Conservation (phyloP, 2,797 vertebrate genomes). For the Pseudochirops corinnae region DNA sequence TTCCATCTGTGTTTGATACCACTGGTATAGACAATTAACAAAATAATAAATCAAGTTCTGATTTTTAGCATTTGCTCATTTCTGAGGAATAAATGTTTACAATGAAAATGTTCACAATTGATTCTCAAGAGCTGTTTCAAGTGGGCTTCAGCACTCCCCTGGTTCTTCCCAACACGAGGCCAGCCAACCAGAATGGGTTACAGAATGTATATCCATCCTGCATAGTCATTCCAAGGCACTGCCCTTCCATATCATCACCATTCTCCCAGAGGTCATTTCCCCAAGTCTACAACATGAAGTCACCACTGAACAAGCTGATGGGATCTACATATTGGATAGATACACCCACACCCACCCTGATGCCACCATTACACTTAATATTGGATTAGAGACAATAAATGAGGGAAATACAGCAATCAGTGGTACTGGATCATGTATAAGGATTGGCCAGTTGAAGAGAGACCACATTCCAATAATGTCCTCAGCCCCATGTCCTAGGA, state of each 20-base stretch:
- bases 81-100: background rate
- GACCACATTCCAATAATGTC: background rate
- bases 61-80: background rate
- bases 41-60: background rate
- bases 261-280: background rate
- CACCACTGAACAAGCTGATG: background rate
- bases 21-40: background rate
- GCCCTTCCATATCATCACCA: background rate
- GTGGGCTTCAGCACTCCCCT: background rate
- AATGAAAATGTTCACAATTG: background rate
- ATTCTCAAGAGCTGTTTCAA: background rate
- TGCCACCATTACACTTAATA: background rate
- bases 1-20: background rate
- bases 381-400: background rate
- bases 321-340: background rate
- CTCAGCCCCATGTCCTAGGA: background rate
- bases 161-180: background rate
- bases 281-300: background rate
- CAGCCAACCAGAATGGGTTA: background rate
- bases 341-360: background rate
- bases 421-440: background rate
- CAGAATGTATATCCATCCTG: background rate
- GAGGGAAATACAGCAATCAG: background rate
- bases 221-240: background rate
- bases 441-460: background rate